phyloP scores from a whole-genome alignment of 2,113 vertebrate genomes.

The Oophaga pumilio region DNA sequence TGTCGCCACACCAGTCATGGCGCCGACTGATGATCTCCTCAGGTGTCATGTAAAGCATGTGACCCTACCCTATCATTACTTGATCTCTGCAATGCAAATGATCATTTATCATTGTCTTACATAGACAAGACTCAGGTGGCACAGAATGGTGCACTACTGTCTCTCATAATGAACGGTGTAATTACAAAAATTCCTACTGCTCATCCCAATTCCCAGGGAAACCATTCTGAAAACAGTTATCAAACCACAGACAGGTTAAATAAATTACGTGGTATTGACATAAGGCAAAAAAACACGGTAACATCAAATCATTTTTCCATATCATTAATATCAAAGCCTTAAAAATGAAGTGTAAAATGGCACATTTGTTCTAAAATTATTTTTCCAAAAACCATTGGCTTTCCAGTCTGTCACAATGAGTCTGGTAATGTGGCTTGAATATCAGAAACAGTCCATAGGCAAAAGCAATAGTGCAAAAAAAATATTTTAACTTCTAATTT shows the following conservation, averaged over 20 bases:
- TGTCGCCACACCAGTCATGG: slow-evolving; percentile 67
- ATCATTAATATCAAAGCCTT: not conserved
- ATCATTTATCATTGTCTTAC: slow-evolving; percentile 71
- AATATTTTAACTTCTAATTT: not conserved
- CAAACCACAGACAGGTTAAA: slow-evolving; percentile 54
- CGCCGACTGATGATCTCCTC: slow-evolving; percentile 73
- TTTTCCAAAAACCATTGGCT: not conserved
- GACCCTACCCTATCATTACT: slow-evolving; percentile 72
- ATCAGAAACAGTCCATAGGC: not conserved
- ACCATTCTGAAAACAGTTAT: slow-evolving; percentile 42
- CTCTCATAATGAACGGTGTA: slow-evolving; percentile 61
- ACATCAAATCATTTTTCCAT: not conserved
- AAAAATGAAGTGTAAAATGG: not conserved
- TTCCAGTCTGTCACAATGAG: too few species aligned
- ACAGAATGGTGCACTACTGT: slow-evolving; percentile 57
- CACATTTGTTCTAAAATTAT: too few species aligned
- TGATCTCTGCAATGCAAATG: slow-evolving; percentile 72
- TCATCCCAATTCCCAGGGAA: slow-evolving; percentile 23
- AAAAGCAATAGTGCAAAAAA: not conserved
- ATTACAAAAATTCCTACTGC: slow-evolving; percentile 45
- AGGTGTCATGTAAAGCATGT: slow-evolving; percentile 75
- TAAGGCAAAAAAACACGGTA: too few species aligned
- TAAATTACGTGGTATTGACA: slow-evolving; percentile 22
- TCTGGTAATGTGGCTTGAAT: not conserved
- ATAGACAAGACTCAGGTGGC: slow-evolving; percentile 71